Evolutionary conservation across 2,113 vertebrate genomes (phyloP).

Genomic region (Pelecanoides urinatrix): DNA sequence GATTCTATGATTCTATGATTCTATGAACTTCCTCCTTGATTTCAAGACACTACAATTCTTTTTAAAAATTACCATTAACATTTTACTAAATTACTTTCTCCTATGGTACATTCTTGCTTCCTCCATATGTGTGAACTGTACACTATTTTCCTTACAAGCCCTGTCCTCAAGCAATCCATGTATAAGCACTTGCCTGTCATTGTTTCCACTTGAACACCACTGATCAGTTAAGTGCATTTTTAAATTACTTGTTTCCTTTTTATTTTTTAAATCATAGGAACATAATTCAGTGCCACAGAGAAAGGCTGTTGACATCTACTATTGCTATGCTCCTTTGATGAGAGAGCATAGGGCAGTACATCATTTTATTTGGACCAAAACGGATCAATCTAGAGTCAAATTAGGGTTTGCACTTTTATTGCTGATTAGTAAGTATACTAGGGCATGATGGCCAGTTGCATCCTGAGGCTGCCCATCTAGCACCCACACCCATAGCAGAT

Average conservation of each 20-base stretch:
- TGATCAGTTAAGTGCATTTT: neutral
- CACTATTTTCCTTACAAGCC: neutral
- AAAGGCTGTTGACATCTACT: neutral
- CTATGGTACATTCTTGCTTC: neutral
- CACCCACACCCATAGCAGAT: neutral
- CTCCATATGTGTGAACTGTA: neutral
- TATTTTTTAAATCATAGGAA: neutral
- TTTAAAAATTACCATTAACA: neutral
- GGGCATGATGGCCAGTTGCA: neutral
- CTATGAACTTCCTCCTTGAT: neutral
- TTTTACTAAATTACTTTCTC: neutral
- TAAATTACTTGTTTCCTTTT: neutral
- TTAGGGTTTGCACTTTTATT: neutral
- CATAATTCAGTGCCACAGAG: neutral
- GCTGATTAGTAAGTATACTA: neutral
- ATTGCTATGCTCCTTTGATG: neutral
- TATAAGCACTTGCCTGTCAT: neutral
- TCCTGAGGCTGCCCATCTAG: neutral
- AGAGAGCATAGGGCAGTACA: neutral
- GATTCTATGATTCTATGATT: too few relatives aligned
- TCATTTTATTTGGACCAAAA: neutral
- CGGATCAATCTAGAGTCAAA: neutral
- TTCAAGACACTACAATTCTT: neutral
- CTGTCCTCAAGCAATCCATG: neutral
- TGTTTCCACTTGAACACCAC: neutral